Conservation (phyloP, 2,797 vertebrate genomes). For the Myotis myotis region DNA sequence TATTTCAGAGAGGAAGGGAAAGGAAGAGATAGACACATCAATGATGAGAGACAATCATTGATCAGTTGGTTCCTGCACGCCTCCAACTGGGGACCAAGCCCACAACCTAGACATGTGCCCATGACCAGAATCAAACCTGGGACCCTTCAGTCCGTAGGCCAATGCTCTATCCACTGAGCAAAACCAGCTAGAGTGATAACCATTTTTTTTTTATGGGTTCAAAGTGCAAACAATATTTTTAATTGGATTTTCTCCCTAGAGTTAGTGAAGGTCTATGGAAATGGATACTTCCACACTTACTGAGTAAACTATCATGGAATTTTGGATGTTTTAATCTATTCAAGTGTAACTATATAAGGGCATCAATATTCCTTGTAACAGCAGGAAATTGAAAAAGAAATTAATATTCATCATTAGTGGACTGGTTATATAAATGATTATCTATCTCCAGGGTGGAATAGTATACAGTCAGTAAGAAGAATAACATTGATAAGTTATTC, state of each 20-base stretch:
- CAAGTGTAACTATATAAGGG: not conserved
- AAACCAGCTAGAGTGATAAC: not conserved
- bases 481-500: too few relatives aligned
- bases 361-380: not conserved
- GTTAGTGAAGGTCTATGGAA: not conserved
- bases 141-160: not conserved
- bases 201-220: not conserved
- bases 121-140: too few relatives aligned
- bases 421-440: not conserved
- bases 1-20: not conserved
- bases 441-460: not conserved
- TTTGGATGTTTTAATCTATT: not conserved
- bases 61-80: not conserved
- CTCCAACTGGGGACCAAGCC: not conserved
- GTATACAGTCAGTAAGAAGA: not conserved
- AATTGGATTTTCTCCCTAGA: not conserved
- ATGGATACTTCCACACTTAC: not conserved
- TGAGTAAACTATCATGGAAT: not conserved
- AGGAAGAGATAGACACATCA: not conserved
- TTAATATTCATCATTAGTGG: not conserved
- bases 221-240: not conserved
- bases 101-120: too few relatives aligned
- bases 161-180: not conserved
- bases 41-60: not conserved
- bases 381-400: not conserved